A percentile compares a stretch with the other conserved stretches of the same genome.
Conservation (phyloP, 2,888 invertebrate genomes). For the Prenolepis imparis region DNA sequence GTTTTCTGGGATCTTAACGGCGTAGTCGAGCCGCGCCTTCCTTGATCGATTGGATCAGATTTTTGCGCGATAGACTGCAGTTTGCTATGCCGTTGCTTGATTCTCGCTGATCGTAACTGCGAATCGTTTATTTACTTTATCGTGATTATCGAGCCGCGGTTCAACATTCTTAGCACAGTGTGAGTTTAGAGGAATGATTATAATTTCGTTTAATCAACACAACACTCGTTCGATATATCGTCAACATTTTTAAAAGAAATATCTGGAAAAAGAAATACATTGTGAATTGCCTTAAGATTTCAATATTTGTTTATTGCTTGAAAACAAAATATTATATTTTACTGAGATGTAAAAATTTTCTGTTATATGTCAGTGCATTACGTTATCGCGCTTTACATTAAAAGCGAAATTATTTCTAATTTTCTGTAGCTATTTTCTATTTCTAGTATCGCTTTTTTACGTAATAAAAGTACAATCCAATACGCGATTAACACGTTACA, state of each 20-base stretch:
- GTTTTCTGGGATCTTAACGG: constrained; percentile 47
- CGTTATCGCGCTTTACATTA: background rate
- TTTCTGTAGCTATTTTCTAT: background rate
- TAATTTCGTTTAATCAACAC: constrained; percentile 28
- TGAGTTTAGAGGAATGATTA: background rate
- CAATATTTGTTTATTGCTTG: constrained; percentile 11
- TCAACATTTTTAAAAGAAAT: background rate
- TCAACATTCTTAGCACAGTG: background rate
- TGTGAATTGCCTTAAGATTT: constrained; percentile 65
- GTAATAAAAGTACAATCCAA: background rate
- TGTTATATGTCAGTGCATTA: background rate
- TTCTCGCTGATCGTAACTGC: background rate
- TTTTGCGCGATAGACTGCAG: background rate
- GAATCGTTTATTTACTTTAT: background rate
- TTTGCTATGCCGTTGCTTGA: background rate
- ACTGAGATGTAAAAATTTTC: constrained; percentile 68
- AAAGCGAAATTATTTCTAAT: background rate
- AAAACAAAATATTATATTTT: constrained; percentile 50
- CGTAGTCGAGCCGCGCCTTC: constrained; percentile 11
- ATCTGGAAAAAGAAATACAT: constrained; percentile 57
- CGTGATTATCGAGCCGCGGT: background rate
- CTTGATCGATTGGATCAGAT: constrained; percentile 35
- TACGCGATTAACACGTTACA: background rate
- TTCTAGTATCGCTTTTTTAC: background rate
- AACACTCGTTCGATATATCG: background rate